Evolutionary conservation across 2,797 vertebrate genomes (phyloP), one percentile per base, ranked within the genome.

Genomic region (Megaceryle alcyon): DNA sequence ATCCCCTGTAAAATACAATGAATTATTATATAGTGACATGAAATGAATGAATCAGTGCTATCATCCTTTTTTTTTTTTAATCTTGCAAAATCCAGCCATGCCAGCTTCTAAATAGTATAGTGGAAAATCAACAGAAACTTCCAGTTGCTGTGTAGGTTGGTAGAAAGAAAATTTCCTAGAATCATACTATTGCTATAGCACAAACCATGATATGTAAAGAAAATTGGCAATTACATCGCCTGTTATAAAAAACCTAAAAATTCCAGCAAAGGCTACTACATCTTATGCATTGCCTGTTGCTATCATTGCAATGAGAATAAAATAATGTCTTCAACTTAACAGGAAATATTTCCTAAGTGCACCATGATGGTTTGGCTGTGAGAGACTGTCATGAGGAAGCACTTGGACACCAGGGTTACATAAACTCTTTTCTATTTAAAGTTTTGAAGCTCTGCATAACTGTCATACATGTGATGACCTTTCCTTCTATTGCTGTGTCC

Each of bases 361-460:
- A 51, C 46, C 59, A 46, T 33, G 60, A 23, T 82, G 68, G 54
- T 75, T 88, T 96, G 94, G 71, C 84, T 92, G 66, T 21, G 61
- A 75, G 80, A 57, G 19, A 2, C 35, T 73, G 90, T 68, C 81
- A 82, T 90, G 93, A 94, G 90, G 78, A 53, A 85, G 23, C 57
- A 57, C 88, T 93, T 73, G 86, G 81, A 44, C 64, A 57, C 49
- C 44, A 44, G 9, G 25, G 60, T 92, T 86, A 64, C 73, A 78
- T 81, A 68, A 94, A 79, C 28, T 53, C 43, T 86, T 76, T 92
- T 76, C 91, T 95, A 46, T 88, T 92, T 94, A 43, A 90, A 96
- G 82, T 88, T 71, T 61, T 77, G 81, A 86, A 77, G 83, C 66
- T 82, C 65, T 65, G 77, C 43, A 33, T 84, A 76, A 35, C 66